These are phyloP conservation scores for Argyresthia goedartella DNA, from an alignment of 2,888 invertebrate genomes.

Conservation along the genomic window DNA sequence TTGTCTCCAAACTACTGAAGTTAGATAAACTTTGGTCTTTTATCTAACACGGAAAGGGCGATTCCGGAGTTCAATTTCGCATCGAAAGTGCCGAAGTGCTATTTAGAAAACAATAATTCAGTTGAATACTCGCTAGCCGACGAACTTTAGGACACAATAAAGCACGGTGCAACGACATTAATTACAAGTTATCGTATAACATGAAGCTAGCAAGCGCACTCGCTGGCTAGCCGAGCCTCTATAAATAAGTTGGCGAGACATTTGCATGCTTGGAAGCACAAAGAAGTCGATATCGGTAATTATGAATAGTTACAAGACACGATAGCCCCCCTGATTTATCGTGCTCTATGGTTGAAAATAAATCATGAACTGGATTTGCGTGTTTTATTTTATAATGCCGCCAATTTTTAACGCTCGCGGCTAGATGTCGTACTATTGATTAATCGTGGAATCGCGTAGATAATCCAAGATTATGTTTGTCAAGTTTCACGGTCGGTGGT, in stretches of 20 bases:
- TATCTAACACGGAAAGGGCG: not conserved
- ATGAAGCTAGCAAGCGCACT: slow-evolving; percentile 19
- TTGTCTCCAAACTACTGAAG: no score
- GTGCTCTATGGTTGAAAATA: slow-evolving; percentile 27
- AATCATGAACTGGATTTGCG: slow-evolving; percentile 19
- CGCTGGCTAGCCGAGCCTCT: slow-evolving; percentile 10
- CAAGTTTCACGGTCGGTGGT: slow-evolving; percentile 19
- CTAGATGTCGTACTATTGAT: slow-evolving; percentile 34
- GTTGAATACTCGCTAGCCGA: not conserved
- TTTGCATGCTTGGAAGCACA: slow-evolving; percentile 42
- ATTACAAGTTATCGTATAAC: slow-evolving; percentile 54
- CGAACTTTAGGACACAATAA: slow-evolving; percentile 39
- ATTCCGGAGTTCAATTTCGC: not conserved
- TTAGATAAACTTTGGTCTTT: not conserved
- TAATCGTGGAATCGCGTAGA: slow-evolving; percentile 25
- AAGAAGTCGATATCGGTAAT: slow-evolving; percentile 50
- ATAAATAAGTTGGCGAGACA: slow-evolving; percentile 39
- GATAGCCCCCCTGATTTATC: slow-evolving; percentile 37
- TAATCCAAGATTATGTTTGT: slow-evolving; percentile 36
- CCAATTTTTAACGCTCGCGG: slow-evolving; percentile 28
- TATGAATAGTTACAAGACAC: slow-evolving; percentile 45
- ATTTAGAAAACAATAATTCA: not conserved
- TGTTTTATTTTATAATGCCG: slow-evolving; percentile 22
- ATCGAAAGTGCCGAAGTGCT: not conserved
- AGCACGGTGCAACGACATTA: slow-evolving; percentile 47